A percentile compares a stretch with the other conserved stretches of the same genome.
These are phyloP conservation scores for Centrocercus urophasianus DNA, from an alignment of 2,113 vertebrate species.

Conservation along the genomic window DNA sequence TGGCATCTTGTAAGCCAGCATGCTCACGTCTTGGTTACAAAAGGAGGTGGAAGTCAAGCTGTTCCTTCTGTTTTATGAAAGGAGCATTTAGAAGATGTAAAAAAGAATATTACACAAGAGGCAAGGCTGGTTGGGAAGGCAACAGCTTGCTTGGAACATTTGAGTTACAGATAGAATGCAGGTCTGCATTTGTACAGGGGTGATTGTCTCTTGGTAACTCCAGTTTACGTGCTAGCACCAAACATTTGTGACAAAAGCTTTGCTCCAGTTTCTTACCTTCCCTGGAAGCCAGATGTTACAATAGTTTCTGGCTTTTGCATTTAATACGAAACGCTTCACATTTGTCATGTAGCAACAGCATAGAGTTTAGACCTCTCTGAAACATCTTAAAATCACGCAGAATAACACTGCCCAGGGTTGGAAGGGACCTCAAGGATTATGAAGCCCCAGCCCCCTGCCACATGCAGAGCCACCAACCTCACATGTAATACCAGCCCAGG, in stretches of 20 bases:
- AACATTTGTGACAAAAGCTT: neutral
- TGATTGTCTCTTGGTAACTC: neutral
- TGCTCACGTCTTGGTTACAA: neutral
- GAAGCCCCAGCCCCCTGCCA: too few species aligned
- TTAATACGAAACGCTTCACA: rapidly evolving
- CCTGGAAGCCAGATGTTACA: neutral
- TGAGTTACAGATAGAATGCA: neutral
- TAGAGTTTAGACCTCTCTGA: neutral
- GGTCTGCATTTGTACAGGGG: rapidly evolving
- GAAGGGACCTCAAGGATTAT: too few species aligned
- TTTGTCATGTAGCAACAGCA: neutral
- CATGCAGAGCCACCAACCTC: too few species aligned
- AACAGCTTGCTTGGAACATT: neutral
- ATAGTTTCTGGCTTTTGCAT: neutral
- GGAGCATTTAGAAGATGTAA: neutral
- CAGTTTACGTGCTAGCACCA: rapidly evolving
- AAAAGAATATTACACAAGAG: neutral
- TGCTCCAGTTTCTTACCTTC: neutral
- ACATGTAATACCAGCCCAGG: too few species aligned
- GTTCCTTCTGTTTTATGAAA: neutral
- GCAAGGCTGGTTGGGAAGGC: neutral
- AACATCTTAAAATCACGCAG: neutral
- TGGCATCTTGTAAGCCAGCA: rapidly evolving
- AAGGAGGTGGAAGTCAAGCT: neutral
- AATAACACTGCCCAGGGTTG: too few species aligned